Conservation (phyloP, 2,797 vertebrate species). For the Alectoris magna region DNA sequence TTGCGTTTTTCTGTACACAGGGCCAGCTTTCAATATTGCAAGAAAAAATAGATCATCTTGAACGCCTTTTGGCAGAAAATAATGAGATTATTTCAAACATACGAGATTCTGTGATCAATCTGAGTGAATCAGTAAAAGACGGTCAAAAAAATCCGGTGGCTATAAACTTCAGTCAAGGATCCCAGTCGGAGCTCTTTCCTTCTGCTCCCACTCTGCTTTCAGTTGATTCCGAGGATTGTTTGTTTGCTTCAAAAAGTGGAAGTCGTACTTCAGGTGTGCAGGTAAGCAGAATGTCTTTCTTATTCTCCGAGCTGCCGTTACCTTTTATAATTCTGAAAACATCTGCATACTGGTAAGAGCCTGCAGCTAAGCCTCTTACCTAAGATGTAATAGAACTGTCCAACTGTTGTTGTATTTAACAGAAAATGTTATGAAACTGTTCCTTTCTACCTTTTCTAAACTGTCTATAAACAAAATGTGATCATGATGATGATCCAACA, state of each 20-base stretch:
- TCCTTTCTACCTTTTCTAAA: background rate
- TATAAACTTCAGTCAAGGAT: constrained; percentile 79
- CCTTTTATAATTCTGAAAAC: background rate
- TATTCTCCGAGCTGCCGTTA: background rate
- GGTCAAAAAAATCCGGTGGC: constrained; percentile 74
- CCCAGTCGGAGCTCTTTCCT: constrained; percentile 63
- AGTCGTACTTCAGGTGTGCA: constrained; percentile 80
- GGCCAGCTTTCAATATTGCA: constrained; percentile 89
- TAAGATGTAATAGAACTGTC: background rate
- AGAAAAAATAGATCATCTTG: constrained; percentile 92
- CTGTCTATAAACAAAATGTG: background rate
- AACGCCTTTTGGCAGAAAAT: constrained; percentile 89
- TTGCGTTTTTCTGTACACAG: constrained; percentile 70
- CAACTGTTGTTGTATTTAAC: background rate
- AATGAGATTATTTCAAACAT: constrained; percentile 91
- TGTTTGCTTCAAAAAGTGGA: constrained; percentile 79
- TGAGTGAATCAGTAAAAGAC: constrained; percentile 85
- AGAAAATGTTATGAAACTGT: background rate
- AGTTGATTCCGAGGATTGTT: constrained; percentile 80
- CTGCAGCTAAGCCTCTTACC: background rate
- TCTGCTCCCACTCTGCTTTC: constrained; percentile 64
- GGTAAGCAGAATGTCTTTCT: constrained; percentile 75
- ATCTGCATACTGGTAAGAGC: background rate
- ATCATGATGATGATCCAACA: background rate
- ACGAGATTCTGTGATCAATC: constrained; percentile 87